Evolutionary conservation across 1,140 invertebrate genomes (phyloP).

Genomic region (Drosophila simulans): DNA sequence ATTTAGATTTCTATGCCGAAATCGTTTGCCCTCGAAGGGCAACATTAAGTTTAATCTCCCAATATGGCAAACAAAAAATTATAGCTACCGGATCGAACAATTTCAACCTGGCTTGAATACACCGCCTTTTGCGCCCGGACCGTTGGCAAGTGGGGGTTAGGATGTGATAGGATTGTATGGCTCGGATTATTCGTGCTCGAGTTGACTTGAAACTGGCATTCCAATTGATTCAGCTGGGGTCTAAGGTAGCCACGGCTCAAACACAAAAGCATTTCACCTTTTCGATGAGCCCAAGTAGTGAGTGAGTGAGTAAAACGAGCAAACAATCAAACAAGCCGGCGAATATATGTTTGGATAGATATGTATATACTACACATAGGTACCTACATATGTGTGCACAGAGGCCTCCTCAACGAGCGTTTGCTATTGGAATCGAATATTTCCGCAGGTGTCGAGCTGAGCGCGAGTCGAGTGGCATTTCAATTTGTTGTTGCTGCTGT

Average conservation of each 20-base stretch:
- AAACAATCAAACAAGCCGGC: slow-evolving; percentile 45
- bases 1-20: slow-evolving; percentile 21
- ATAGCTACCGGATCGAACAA: slow-evolving; percentile 17
- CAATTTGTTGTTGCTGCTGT: slow-evolving; percentile 59
- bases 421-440: slow-evolving; percentile 64
- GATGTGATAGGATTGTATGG: slow-evolving; percentile 38
- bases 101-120: slow-evolving; percentile 5
- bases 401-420: slow-evolving; percentile 57
- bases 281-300: slow-evolving; percentile 44
- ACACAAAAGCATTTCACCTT: slow-evolving; percentile 49
- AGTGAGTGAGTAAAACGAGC: slow-evolving; percentile 35
- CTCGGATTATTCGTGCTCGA: slow-evolving; percentile 49
- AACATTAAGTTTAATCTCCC: slow-evolving; percentile 40
- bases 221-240: slow-evolving; percentile 52
- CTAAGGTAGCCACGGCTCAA: slow-evolving; percentile 29
- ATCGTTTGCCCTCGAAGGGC: slow-evolving; percentile 24
- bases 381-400: slow-evolving; percentile 21
- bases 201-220: slow-evolving; percentile 50
- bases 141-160: slow-evolving; percentile 13
- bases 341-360: slow-evolving; percentile 16
- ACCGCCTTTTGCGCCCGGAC: slow-evolving; percentile 6
- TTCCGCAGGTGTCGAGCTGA: slow-evolving; percentile 73
- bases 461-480: slow-evolving; percentile 74
- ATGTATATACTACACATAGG: slow-evolving; percentile 2
- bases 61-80: slow-evolving; percentile 45